Conservation (phyloP, 2,797 vertebrate species). For the Gallinago nigripennis region DNA sequence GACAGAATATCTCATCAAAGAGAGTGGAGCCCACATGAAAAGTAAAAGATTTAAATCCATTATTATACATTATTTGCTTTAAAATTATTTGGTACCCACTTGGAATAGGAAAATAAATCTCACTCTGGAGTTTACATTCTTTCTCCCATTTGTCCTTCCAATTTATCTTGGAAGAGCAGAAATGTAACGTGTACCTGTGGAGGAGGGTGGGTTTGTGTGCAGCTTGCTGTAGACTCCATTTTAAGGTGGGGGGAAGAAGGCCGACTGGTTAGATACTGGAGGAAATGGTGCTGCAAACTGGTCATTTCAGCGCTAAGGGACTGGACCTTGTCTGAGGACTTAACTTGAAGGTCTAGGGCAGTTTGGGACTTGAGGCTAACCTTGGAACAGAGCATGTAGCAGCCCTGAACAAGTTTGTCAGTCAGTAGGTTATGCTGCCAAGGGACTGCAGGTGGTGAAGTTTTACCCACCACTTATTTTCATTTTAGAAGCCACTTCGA, state of each 20-base stretch:
- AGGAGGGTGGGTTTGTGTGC: neutral
- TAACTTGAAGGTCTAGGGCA: neutral
- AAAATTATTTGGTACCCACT: neutral
- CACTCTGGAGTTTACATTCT: neutral
- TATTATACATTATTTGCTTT: slow-evolving; percentile 19
- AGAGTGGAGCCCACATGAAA: neutral
- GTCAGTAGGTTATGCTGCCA: neutral
- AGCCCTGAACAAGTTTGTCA: fast-evolving
- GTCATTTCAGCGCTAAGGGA: neutral
- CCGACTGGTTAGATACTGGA: neutral
- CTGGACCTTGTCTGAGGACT: neutral
- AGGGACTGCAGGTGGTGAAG: neutral
- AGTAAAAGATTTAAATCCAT: neutral
- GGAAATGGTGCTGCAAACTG: neutral
- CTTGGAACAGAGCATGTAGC: neutral
- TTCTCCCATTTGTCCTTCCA: neutral
- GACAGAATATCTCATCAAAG: neutral
- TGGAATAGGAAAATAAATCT: slow-evolving; percentile 17
- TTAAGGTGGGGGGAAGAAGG: neutral
- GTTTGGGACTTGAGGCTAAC: neutral
- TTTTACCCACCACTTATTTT: neutral
- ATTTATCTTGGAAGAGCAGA: neutral
- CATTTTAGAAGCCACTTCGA: neutral
- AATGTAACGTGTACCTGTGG: neutral
- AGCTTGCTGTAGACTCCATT: neutral